Conservation (phyloP, 2,888 invertebrate genomes). For the Pammene fasciana region DNA sequence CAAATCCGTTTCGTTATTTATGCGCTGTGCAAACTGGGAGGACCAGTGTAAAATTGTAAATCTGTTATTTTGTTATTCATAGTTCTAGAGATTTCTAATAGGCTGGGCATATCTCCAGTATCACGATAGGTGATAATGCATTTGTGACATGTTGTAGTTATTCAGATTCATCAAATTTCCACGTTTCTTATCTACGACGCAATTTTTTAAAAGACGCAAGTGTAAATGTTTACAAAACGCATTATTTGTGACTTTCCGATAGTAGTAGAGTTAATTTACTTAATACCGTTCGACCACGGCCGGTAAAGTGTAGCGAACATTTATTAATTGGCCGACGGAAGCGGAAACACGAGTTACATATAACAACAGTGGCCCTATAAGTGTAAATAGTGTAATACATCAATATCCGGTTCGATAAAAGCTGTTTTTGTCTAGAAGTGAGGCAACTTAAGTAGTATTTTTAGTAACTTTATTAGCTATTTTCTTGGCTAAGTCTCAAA, state of each 20-base stretch:
- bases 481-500: no score
- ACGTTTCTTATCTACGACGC: neutral
- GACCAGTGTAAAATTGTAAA: no score
- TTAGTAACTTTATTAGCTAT: neutral
- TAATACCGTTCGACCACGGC: slow-evolving; percentile 8
- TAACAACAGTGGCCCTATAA: slow-evolving; percentile 29
- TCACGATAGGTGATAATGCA: no score
- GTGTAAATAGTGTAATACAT: neutral
- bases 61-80: no score
- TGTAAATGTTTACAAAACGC: neutral
- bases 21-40: no score
- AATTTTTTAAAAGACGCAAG: neutral
- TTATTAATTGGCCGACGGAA: slow-evolving; percentile 32
- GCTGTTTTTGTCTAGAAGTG: neutral
- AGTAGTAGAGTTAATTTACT: neutral
- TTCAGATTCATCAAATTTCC: neutral
- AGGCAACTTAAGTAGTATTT: neutral
- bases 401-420: slow-evolving; percentile 2
- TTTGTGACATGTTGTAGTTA: no score
- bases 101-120: no score
- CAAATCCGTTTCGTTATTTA: neutral
- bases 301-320: slow-evolving; percentile 25
- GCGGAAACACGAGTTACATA: slow-evolving; percentile 25
- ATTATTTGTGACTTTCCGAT: neutral
- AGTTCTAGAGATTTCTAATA: no score